Base-by-base conservation (phyloP, 2,797 vertebrate genomes). In the Sylvilagus floridanus region DNA sequence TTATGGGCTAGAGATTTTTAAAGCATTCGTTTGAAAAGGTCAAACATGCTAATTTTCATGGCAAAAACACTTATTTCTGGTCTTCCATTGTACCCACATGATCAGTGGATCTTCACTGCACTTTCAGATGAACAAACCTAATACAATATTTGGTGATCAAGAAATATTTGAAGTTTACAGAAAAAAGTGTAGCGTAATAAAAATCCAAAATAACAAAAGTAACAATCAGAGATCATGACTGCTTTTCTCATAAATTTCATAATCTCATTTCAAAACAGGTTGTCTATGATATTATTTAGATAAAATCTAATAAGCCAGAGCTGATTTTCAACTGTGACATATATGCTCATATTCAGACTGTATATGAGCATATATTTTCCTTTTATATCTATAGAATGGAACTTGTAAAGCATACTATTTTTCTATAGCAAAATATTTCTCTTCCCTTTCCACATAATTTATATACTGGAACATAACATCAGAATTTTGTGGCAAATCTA, bases 251-350 rank as follows among this genome's bases (percentile, higher is more conserved):
- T 19, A 82, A 66, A 81, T 13, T 37, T 73, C 24, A 69, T 2
- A 28, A 62, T 76, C 12, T 90, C 88, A 3, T 83, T 83, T 82
- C 26, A 91, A 0, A 69, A 26, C 10, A 65, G 11, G 3, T 47
- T 87, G 37, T 42, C 10, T 3, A 47, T 90, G 19, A 42, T 82
- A n/a, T 47, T 87, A 68, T 42, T 52, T 69, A 81, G 17, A 26
- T 72, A 66, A 95, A 93, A 71, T 94, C 6, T 78, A 89, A 42
- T 63, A n/a, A 5, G 1, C 11, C n/a, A 81, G 24, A 57, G 5
- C 24, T 77, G 88, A 60, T 65, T 83, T 42, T 84, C 19, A 88
- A 71, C n/a, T 75, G 8, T 79, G 13, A 81, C 68, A 95, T 78
- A 68, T 26, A 65, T 2, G 17, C 0, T 77, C n/a, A 57, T 47